Evolutionary conservation across 1,140 invertebrate species (phyloP).

Genomic region (Drosophila arawakana): DNA sequence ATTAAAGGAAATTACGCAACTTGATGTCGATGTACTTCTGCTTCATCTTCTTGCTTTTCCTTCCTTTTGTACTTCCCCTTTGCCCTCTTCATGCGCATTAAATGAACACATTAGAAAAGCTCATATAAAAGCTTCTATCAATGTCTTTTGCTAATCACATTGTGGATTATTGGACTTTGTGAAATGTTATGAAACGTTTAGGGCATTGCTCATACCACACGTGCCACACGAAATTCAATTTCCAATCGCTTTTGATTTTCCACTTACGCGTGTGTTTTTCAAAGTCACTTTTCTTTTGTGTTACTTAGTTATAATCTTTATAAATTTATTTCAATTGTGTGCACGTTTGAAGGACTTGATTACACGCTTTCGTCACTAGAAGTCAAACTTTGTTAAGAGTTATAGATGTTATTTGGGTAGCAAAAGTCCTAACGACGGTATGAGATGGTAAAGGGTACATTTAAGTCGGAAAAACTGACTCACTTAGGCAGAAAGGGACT

Average conservation of each 20-base stretch:
- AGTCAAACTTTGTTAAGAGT: too few species aligned
- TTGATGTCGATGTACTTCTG: conserved; percentile 66
- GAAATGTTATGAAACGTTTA: not conserved
- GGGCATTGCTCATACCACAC: conserved; percentile 57
- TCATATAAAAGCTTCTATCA: conserved; percentile 47
- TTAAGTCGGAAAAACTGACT: too few species aligned
- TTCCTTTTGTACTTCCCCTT: not conserved
- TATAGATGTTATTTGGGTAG: too few species aligned
- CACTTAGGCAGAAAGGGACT: too few species aligned
- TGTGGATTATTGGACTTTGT: conserved; percentile 16
- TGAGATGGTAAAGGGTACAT: too few species aligned
- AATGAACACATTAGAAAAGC: conserved; percentile 61
- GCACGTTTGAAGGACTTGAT: too few species aligned
- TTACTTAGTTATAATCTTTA: too few species aligned
- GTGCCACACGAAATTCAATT: conserved; percentile 11
- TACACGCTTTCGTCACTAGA: too few species aligned
- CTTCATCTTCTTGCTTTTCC: not conserved
- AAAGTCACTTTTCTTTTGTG: too few species aligned
- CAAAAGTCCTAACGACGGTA: too few species aligned
- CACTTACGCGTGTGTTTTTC: not conserved
- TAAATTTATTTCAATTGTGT: too few species aligned
- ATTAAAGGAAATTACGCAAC: conserved; percentile 80
- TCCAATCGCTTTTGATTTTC: conserved; percentile 8
- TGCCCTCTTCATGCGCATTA: conserved; percentile 36
- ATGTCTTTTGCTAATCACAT: conserved; percentile 78